Percentiles rank a stretch among this genome's conserved stretches.
These are phyloP conservation scores for Spea multiplicata DNA, from an alignment of 2,113 vertebrate genomes.

Conservation along the genomic window DNA sequence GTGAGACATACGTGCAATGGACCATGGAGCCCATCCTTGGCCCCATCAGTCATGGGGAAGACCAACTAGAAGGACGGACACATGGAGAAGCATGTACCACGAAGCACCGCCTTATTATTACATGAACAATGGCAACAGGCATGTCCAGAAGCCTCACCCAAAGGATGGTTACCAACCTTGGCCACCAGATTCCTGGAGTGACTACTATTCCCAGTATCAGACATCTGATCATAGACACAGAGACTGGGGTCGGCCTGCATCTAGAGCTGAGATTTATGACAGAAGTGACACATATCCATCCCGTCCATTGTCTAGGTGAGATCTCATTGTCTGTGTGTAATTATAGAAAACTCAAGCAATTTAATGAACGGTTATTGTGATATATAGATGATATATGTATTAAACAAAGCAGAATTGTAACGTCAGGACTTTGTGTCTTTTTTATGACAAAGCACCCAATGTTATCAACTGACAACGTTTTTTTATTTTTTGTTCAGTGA, in stretches of 20 bases:
- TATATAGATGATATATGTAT: not conserved
- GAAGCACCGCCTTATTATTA: not conserved
- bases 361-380: not conserved
- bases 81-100: constrained; percentile 3
- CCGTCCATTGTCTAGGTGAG: constrained; percentile 58
- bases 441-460: no score
- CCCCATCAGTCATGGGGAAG: constrained; percentile 9
- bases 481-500: not conserved
- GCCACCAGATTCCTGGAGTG: constrained; percentile 16
- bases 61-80: not conserved
- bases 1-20: constrained; percentile 54
- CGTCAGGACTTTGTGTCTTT: no score
- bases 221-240: not conserved
- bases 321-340: not conserved
- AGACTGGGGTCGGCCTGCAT: not conserved
- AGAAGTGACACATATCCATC: constrained; percentile 16
- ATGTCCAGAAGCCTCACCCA: constrained; percentile 40
- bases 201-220: constrained; percentile 10
- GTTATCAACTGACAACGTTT: no score
- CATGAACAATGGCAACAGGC: constrained; percentile 44
- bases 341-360: not conserved
- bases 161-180: constrained; percentile 37
- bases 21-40: constrained; percentile 49
- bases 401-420: no score
- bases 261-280: not conserved